Percentiles rank a stretch among this genome's conserved stretches.
phyloP scores from a whole-genome alignment of 2,888 invertebrate species.

The Hydropsyche betteni region DNA sequence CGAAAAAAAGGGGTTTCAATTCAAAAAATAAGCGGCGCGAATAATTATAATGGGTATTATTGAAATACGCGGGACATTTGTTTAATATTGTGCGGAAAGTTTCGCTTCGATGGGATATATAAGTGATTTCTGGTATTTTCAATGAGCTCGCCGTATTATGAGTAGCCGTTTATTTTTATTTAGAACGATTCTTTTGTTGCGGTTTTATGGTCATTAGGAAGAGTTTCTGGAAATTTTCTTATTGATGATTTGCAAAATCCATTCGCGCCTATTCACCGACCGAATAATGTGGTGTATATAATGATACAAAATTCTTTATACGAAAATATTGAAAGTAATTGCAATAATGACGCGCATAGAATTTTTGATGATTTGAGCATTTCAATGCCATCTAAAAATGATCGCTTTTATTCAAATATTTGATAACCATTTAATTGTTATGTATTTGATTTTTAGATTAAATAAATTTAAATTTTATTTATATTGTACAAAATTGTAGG shows the following conservation, averaged over 20 bases:
- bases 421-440: no score
- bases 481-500: no score
- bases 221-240: slow-evolving; percentile 6
- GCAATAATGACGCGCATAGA: no score
- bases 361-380: no score
- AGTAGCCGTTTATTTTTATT: slow-evolving; percentile 18
- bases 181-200: slow-evolving; percentile 26
- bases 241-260: slow-evolving; percentile 24
- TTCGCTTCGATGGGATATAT: slow-evolving; percentile 5
- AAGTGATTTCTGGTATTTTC: slow-evolving; percentile 15
- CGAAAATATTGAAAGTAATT: no score
- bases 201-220: slow-evolving; percentile 27
- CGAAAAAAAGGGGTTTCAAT: not conserved
- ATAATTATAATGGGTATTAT: slow-evolving; percentile 28
- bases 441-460: no score
- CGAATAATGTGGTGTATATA: not conserved
- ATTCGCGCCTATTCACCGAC: slow-evolving; percentile 11
- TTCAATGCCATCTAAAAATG: no score
- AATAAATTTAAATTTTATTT: no score
- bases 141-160: not conserved
- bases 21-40: slow-evolving; percentile 28
- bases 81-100: not conserved
- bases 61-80: slow-evolving; percentile 22
- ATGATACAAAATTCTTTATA: no score
- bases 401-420: no score